A percentile compares a stretch with the other conserved stretches of the same genome.
These are phyloP conservation scores for Andrena chrysosceles DNA, from an alignment of 2,888 invertebrate genomes.

Conservation along the genomic window DNA sequence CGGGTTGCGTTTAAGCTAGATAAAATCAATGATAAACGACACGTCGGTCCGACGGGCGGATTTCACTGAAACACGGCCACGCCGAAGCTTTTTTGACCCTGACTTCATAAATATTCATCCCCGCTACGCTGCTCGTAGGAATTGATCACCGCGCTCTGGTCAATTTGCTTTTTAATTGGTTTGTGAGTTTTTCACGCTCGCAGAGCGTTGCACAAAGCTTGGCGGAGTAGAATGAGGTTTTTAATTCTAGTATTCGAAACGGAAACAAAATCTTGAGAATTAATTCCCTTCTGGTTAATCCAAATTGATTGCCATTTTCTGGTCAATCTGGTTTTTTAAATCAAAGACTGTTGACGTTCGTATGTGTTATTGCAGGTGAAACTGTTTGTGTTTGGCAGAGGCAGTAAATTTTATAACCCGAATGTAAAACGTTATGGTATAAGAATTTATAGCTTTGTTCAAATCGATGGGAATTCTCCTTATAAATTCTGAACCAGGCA, in stretches of 20 bases:
- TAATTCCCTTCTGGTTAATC: too few relatives aligned
- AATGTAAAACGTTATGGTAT: too few relatives aligned
- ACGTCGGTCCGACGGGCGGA: constrained; percentile 8
- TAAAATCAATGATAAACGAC: constrained; percentile 47
- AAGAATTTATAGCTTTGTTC: too few relatives aligned
- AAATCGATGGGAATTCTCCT: too few relatives aligned
- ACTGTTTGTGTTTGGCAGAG: too few relatives aligned
- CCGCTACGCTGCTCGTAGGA: neutral
- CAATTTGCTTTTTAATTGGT: constrained; percentile 2
- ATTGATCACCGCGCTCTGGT: neutral
- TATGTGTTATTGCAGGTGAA: too few relatives aligned
- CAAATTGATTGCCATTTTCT: too few relatives aligned
- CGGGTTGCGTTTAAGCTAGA: constrained; percentile 34
- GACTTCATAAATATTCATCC: constrained; percentile 31
- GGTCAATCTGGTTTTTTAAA: too few relatives aligned
- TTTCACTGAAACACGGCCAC: constrained; percentile 19
- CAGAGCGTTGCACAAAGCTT: neutral
- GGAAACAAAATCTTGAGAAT: too few relatives aligned
- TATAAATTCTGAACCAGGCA: too few relatives aligned
- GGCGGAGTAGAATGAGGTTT: neutral
- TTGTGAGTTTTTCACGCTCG: neutral
- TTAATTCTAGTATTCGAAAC: neutral
- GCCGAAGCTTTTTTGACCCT: constrained; percentile 1
- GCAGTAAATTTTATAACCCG: too few relatives aligned
- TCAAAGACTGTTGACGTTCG: too few relatives aligned